These are phyloP conservation scores for Propithecus perrieri DNA, from an alignment of 2,797 vertebrate species.

Conservation along the genomic window DNA sequence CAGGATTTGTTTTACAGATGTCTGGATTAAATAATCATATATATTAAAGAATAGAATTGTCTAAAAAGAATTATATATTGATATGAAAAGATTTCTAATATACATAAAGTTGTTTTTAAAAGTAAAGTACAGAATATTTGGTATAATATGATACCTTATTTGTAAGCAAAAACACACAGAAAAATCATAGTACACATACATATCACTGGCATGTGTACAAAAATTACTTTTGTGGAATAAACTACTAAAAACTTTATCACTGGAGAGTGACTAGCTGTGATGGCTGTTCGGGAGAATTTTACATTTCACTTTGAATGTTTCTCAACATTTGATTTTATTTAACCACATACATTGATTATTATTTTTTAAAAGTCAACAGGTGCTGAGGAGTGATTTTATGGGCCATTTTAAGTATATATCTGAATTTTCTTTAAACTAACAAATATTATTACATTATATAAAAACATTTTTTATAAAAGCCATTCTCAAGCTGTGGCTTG, in stretches of 20 bases:
- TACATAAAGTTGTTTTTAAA: neutral
- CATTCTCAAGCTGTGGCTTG: no score
- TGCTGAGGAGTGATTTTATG: neutral
- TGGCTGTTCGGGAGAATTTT: neutral
- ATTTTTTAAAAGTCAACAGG: neutral
- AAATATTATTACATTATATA: neutral
- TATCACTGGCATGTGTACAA: neutral
- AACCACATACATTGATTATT: neutral
- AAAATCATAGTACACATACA: neutral
- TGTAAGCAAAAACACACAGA: slow-evolving; percentile 12
- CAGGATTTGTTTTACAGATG: neutral
- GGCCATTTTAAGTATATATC: neutral
- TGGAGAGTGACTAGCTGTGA: neutral
- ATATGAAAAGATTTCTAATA: neutral
- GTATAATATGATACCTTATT: neutral
- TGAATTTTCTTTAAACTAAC: neutral
- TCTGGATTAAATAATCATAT: neutral
- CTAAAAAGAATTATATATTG: slow-evolving; percentile 16
- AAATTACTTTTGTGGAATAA: neutral
- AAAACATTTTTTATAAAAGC: neutral
- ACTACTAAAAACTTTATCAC: neutral
- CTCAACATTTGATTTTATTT: neutral
- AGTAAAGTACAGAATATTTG: neutral
- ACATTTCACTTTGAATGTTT: neutral
- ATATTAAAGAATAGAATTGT: neutral